phyloP scores from a whole-genome alignment of 2,797 vertebrate species.

The Premnoplex brunnescens region DNA sequence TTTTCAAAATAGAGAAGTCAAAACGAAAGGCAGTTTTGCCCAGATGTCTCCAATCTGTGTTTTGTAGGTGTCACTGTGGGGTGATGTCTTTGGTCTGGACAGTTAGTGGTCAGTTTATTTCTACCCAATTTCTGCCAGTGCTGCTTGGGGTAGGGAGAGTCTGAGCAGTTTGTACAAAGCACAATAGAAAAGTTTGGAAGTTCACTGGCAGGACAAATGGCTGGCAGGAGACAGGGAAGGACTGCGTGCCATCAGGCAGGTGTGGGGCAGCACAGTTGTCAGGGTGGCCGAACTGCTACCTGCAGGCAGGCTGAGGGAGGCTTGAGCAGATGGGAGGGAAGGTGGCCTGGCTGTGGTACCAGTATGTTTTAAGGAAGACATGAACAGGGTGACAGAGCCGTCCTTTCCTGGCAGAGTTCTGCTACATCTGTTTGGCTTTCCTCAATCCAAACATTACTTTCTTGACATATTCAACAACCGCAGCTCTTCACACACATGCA shows the following conservation, averaged over 20 bases:
- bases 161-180: background rate
- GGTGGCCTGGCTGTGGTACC: fast-evolving
- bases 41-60: background rate
- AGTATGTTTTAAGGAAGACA: background rate
- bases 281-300: fast-evolving
- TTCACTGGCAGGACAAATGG: background rate
- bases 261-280: background rate
- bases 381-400: background rate
- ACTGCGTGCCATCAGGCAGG: background rate
- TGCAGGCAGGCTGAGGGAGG: background rate
- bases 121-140: background rate
- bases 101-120: fast-evolving
- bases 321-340: background rate
- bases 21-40: background rate
- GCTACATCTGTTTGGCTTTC: conserved; percentile 25
- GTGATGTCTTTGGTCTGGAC: background rate
- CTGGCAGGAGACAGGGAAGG: background rate
- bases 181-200: background rate
- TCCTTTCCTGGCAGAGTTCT: background rate
- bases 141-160: background rate
- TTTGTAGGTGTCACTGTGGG: background rate
- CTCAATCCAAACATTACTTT: conserved; percentile 31
- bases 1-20: background rate
- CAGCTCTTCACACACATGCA: background rate
- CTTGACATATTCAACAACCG: background rate